These are phyloP conservation scores for Desmophyllum pertusum DNA, from an alignment of 92 coral and sea anemone genomes.

Conservation along the genomic window DNA sequence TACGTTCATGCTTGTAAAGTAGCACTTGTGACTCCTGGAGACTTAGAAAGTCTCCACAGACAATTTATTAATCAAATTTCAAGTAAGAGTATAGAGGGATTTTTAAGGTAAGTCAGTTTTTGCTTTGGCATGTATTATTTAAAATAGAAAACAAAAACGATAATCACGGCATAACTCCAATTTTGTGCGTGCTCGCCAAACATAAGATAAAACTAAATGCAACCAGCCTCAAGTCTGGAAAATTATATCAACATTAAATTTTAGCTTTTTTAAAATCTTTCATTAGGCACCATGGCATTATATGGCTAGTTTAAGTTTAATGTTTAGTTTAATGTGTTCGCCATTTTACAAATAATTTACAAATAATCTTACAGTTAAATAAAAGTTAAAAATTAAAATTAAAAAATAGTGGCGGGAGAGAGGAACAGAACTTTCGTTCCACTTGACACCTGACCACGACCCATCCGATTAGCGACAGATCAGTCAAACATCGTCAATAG, in stretches of 20 bases:
- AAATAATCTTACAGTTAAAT: no score
- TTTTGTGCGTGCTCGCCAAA: background rate
- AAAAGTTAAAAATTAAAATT: no score
- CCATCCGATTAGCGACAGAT: no score
- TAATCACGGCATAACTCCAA: background rate
- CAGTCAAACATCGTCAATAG: no score
- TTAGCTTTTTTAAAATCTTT: background rate
- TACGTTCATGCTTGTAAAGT: conserved; percentile 2
- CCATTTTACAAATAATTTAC: no score
- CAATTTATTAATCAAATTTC: conserved; percentile 11
- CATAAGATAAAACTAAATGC: background rate
- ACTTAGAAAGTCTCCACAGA: conserved; percentile 4
- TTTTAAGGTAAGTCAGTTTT: conserved; percentile 24
- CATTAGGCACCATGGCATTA: background rate
- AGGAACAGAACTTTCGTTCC: no score
- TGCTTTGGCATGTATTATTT: background rate
- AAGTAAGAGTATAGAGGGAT: conserved; percentile 8
- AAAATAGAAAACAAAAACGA: background rate
- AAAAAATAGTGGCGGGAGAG: no score
- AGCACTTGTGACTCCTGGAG: background rate
- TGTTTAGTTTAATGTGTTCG: no score
- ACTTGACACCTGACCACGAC: no score
- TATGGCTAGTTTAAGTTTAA: background rate
- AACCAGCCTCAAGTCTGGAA: background rate
- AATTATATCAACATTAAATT: background rate